Conservation (phyloP, 92 coral and sea anemone genomes). For the Virgularia gustaviana region DNA sequence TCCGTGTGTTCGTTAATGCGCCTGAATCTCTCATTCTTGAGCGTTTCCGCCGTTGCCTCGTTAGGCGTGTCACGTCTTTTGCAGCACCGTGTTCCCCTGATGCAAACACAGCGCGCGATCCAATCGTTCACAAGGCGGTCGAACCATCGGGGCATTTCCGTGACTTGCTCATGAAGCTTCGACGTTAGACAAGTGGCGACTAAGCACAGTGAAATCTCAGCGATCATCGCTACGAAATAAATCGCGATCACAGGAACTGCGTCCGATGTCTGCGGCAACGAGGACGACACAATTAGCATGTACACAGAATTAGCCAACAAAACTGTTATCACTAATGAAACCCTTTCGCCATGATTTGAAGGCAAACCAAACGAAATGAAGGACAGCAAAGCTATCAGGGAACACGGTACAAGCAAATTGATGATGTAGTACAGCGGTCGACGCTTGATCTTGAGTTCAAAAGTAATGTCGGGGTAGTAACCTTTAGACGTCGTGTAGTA, state of each 20-base stretch:
- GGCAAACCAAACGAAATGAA: slow-evolving; percentile 37
- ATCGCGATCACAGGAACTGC: slow-evolving; percentile 35
- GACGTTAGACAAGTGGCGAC: slow-evolving; percentile 23
- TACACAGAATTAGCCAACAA: slow-evolving; percentile 43
- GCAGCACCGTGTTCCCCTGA: no score
- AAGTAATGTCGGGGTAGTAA: slow-evolving; percentile 8
- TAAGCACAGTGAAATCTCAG: slow-evolving; percentile 28
- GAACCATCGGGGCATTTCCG: slow-evolving; percentile 9
- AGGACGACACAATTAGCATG: slow-evolving; percentile 40
- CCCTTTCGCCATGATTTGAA: slow-evolving; percentile 41
- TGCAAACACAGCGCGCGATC: slow-evolving; percentile 6
- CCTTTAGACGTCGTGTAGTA: not conserved
- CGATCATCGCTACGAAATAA: slow-evolving; percentile 20
- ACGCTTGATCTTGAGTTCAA: slow-evolving; percentile 8
- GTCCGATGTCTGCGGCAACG: slow-evolving; percentile 45
- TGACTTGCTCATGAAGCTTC: not conserved
- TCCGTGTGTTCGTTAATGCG: no score
- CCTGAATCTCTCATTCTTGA: no score
- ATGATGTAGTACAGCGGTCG: slow-evolving; percentile 32
- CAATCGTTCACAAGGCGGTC: not conserved
- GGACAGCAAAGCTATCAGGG: slow-evolving; percentile 32
- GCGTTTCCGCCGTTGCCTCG: not conserved
- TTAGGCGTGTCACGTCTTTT: no score
- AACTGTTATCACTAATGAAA: slow-evolving; percentile 40
- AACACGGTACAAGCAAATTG: slow-evolving; percentile 37